Evolutionary conservation across 2,113 vertebrate genomes (phyloP), one percentile per base, ranked within the genome.

Genomic region (Meriones unguiculatus): DNA sequence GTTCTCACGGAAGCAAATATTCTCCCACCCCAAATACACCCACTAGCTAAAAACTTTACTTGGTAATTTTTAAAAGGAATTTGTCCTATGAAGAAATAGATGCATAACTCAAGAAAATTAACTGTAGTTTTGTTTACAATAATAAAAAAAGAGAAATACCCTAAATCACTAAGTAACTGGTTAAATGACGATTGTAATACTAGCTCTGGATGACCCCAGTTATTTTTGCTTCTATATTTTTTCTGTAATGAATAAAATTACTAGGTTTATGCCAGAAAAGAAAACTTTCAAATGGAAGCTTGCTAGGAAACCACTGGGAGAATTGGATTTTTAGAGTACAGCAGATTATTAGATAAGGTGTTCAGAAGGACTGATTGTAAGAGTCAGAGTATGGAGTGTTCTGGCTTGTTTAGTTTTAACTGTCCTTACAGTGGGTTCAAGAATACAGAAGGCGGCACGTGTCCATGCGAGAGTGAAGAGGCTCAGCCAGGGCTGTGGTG

Each of bases 191-290:
- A 89, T 1, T 76, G 18, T 90, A 78, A 70, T 54, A 67, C 7
- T 59, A 38, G 35, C 35, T 87, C n/a, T 85, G 14, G 38, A 35
- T 82, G 5, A 85, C 62, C 28, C 81, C 92, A 28, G 32, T 91
- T 87, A 65, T 65, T 91, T 87, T 92, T 91, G 87, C 41, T 85
- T 92, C 88, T 89, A 0, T 84, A 62, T 25, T 77, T 96, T 88
- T 65, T 84, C 73, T 92, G 18, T 91, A 76, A 77, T 89, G 54
- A 24, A 76, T 90, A 89, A 91, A 90, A 92, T 84, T 77, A 78
- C 30, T 91, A 41, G 35, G 62, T 32, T 90, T 90, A 15, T 97
- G n/a, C 94, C 65, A 93, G 70, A 70, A 96, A 94, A 76, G 28
- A 96, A 94, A 76, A 22, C 7, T 82, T 85, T 92, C 28, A 89